These are phyloP conservation scores for Manis javanica DNA, from an alignment of 2,797 vertebrate species.

Conservation along the genomic window DNA sequence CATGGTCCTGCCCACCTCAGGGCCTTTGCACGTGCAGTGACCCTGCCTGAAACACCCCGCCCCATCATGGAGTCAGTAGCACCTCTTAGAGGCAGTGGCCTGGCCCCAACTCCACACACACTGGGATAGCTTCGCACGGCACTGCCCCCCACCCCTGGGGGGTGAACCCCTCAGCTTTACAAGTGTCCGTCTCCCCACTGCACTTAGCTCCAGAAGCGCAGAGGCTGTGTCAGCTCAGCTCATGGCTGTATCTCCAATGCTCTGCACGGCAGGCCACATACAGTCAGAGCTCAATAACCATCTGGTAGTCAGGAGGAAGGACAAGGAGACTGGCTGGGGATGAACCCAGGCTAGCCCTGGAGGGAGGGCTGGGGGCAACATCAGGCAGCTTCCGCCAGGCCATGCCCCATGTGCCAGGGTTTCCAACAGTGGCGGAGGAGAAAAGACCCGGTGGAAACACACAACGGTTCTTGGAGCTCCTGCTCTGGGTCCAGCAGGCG, in stretches of 20 bases:
- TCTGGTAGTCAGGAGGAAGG: not conserved
- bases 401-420: not conserved
- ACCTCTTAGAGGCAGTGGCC: not conserved
- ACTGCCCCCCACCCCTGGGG: too few relatives aligned
- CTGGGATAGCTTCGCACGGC: not conserved
- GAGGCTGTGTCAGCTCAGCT: not conserved
- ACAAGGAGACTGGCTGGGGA: too few relatives aligned
- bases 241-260: not conserved
- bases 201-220: not conserved
- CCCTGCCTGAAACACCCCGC: not conserved
- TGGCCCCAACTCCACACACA: not conserved
- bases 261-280: not conserved
- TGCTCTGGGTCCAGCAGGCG: not conserved
- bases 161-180: not conserved
- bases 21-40: too few relatives aligned
- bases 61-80: not conserved
- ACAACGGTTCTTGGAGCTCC: not conserved
- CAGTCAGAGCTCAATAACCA: not conserved
- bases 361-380: not conserved
- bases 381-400: not conserved
- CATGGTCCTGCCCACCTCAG: fast-evolving
- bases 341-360: not conserved
- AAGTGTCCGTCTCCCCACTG: fast-evolving
- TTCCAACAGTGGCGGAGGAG: not conserved
- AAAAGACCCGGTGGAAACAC: not conserved